Percentiles rank a stretch among this genome's conserved stretches.
phyloP scores from a whole-genome alignment of 2,113 vertebrate genomes.

The Porphyrio hochstetteri region DNA sequence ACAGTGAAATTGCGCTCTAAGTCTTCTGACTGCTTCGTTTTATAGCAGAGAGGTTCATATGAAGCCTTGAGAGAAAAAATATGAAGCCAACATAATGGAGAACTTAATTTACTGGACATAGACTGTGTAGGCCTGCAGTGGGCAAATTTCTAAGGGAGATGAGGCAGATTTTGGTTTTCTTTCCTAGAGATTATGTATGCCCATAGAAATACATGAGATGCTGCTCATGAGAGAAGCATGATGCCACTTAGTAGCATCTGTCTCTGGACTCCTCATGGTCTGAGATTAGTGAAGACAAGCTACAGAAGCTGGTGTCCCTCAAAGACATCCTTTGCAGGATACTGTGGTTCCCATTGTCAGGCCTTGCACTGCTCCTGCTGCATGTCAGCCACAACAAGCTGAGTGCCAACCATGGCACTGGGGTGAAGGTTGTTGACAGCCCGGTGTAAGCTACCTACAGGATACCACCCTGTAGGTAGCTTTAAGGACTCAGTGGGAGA shows the following conservation, averaged over 20 bases:
- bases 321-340: not conserved
- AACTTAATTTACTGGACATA: not conserved
- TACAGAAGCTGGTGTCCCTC: not conserved
- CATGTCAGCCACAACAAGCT: not conserved
- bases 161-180: not conserved
- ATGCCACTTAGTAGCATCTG: not conserved
- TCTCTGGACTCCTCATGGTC: not conserved
- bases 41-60: not conserved
- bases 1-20: not conserved
- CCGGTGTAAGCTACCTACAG: not conserved
- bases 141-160: not conserved
- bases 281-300: not conserved
- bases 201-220: not conserved
- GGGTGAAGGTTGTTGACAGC: not conserved
- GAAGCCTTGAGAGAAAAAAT: constrained; percentile 1
- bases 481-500: not conserved
- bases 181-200: not conserved
- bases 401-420: not conserved
- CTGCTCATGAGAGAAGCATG: not conserved
- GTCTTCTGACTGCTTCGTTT: not conserved
- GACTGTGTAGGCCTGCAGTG: not conserved
- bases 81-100: not conserved
- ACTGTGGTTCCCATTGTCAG: not conserved
- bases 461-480: not conserved
- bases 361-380: not conserved